Base-by-base conservation (phyloP, 1,140 invertebrate species). In the Mercenaria mercenaria region DNA sequence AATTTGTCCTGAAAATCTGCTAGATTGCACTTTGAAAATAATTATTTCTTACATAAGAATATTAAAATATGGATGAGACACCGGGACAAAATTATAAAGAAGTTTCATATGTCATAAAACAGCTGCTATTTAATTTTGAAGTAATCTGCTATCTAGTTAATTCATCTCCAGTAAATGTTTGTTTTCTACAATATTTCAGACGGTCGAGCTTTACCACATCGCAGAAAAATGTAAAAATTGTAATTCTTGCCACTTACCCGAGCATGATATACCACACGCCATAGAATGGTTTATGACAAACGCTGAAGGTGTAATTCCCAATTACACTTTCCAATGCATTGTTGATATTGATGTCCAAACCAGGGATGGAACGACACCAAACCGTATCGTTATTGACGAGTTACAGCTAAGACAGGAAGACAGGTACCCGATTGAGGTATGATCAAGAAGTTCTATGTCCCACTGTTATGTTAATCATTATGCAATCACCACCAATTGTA, bases 371-470 rank as follows among this genome's bases (percentile, higher is more conserved):
- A 82, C n/a, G 23, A 56, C 20, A 20, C 3, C 3, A 0, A 56
- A 82, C 37, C n/a, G 47, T 41, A 82, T 82, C 18, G 56, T 61
- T 2, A 82, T 82, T 82, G 80, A 82, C 29, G 80, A 82, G 52
- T 41, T 59, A 32, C 80, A 82, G 10, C 52, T 82, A 20, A 23
- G 56, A 26, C 56, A 43, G 29, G 61, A 82, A 23, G 80, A 82
- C 26, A 61, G 61, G n/a, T n/a, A 29, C 26, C 80, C 80, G 0
- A 64, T 82, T 29, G 80, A 64, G 56, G 80, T 82, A 74, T 15
- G 39, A 1, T 4, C 34, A 67, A n/a, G n/a, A n/a, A n/a, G n/a
- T n/a, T 20, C 10, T 52, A 20, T 52, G 10, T 52, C 47, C 10
- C 20, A 11, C 20, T 52, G 20, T 52, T 52, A 20, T 11, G 20